Percentiles rank a stretch among this genome's conserved stretches.
phyloP scores from a whole-genome alignment of 1,140 invertebrate species.

The Periplaneta americana region DNA sequence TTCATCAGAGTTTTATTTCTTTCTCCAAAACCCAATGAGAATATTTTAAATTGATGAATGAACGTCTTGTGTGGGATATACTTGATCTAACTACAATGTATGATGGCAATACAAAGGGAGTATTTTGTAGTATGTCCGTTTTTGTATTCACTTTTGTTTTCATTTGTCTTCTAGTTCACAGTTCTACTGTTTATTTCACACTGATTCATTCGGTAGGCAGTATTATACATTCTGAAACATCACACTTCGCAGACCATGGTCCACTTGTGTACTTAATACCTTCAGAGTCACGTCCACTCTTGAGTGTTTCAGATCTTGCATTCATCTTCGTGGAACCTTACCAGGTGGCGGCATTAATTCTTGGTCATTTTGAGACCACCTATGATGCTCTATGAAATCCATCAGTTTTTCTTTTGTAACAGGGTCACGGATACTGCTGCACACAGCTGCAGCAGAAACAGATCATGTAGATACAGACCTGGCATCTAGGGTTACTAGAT shows the following conservation, averaged over 20 bases:
- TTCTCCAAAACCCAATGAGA: neutral
- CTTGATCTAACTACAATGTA: neutral
- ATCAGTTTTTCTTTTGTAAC: conserved; percentile 76
- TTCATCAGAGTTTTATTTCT: neutral
- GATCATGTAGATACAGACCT: too few relatives aligned
- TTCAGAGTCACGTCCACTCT: neutral
- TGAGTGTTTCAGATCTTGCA: neutral
- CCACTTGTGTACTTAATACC: neutral
- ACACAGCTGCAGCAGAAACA: conserved; percentile 52
- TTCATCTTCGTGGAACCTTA: conserved; percentile 8
- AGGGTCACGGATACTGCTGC: conserved; percentile 64
- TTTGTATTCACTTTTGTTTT: neutral
- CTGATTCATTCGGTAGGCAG: neutral
- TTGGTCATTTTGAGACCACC: conserved; percentile 50
- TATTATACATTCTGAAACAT: neutral
- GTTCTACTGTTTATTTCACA: neutral
- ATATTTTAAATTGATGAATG: neutral
- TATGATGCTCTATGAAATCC: conserved; percentile 59
- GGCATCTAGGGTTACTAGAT: too few relatives aligned
- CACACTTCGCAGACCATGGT: neutral
- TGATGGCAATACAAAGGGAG: neutral
- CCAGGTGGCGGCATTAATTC: conserved; percentile 55
- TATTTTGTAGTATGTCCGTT: neutral
- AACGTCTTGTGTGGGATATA: neutral
- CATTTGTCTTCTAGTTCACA: neutral